Percentiles rank a stretch among this genome's conserved stretches.
Conservation (phyloP, 2,113 vertebrate species). For the Chionomys nivalis region DNA sequence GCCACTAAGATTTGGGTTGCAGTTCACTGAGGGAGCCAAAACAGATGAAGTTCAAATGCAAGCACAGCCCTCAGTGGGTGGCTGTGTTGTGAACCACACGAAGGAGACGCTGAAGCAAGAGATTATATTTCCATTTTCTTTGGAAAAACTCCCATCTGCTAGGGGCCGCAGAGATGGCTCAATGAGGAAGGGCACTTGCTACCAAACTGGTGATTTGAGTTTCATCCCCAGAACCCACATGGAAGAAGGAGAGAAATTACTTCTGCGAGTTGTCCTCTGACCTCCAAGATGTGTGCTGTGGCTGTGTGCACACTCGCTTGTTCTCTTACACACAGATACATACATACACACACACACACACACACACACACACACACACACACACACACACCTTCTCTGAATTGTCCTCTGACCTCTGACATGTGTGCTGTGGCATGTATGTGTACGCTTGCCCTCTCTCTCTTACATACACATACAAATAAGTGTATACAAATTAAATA, state of each 20-base stretch:
- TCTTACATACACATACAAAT: background rate
- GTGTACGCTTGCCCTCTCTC: background rate
- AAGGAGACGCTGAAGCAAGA: background rate
- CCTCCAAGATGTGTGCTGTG: background rate
- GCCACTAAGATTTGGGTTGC: background rate
- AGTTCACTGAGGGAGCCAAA: background rate
- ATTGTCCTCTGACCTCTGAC: too few species aligned
- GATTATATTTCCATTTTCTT: conserved; percentile 21
- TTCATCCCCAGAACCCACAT: background rate
- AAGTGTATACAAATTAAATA: background rate
- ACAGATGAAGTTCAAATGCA: background rate
- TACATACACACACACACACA: too few species aligned
- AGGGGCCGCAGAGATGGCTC: background rate
- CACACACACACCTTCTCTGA: too few species aligned
- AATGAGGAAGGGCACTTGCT: background rate
- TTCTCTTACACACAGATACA: too few species aligned
- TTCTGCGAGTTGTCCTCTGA: background rate
- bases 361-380: too few species aligned
- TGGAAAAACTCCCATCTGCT: background rate
- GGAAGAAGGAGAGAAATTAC: too few species aligned
- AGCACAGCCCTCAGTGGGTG: background rate
- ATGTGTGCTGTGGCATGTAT: too few species aligned
- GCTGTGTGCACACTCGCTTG: too few species aligned
- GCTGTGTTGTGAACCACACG: background rate
- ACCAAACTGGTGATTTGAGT: background rate